A percentile compares a stretch with the other conserved stretches of the same genome.
Conservation (phyloP, 2,797 vertebrate species). For the Tangara arthus region DNA sequence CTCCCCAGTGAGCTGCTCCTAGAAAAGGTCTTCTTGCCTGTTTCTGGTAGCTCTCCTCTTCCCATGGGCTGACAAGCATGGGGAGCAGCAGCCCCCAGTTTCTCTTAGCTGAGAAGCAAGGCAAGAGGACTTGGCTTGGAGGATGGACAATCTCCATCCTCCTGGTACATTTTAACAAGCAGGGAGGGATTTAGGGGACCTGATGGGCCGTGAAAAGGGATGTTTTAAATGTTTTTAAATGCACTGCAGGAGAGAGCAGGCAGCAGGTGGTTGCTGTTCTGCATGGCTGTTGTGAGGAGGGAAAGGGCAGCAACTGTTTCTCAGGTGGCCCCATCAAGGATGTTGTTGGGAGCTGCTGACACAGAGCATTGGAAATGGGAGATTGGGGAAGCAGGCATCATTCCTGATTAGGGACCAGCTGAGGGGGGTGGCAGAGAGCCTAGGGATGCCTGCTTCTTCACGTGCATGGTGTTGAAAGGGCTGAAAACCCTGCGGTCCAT, state of each 20-base stretch:
- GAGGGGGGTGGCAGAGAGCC: background rate
- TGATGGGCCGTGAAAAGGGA: background rate
- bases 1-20: background rate
- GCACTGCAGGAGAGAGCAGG: background rate
- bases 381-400: background rate
- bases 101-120: background rate
- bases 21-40: background rate
- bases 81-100: background rate
- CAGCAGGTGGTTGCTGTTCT: background rate
- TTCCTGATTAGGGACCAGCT: background rate
- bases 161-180: background rate
- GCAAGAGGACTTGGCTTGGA: background rate
- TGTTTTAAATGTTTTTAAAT: background rate
- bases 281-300: background rate
- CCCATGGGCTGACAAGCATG: background rate
- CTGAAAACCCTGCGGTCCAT: background rate
- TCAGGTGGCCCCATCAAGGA: background rate
- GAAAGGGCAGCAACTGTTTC: background rate
- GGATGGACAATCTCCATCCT: background rate
- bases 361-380: background rate
- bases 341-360: accelerated
- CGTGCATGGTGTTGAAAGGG: background rate
- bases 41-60: background rate
- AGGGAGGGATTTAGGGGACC: background rate
- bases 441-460: background rate